A percentile compares a stretch with the other conserved stretches of the same genome.
phyloP scores from a whole-genome alignment of 2,113 vertebrate species.

The Oxygymnocypris stewartii region DNA sequence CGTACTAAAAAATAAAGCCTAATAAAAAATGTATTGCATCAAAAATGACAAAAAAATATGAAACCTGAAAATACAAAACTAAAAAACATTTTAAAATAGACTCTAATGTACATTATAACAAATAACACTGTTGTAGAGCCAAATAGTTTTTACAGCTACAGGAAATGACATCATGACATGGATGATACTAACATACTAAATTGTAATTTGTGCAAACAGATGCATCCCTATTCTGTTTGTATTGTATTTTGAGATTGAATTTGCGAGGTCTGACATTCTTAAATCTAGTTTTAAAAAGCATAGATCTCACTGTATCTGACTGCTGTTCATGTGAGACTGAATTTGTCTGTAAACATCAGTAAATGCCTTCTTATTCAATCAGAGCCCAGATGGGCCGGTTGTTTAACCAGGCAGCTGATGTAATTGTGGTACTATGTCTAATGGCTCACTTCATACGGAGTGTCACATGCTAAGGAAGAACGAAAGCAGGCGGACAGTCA shows the following conservation, averaged over 20 bases:
- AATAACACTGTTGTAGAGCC: no score
- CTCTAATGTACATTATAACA: no score
- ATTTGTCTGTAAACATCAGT: constrained; percentile 42
- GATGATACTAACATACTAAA: background rate
- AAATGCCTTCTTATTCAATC: constrained; percentile 50
- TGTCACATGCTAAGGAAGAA: constrained; percentile 29
- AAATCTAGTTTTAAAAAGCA: constrained; percentile 19
- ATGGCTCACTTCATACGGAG: constrained; percentile 31
- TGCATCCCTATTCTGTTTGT: background rate
- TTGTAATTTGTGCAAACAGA: background rate
- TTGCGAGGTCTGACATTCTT: background rate
- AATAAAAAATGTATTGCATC: no score
- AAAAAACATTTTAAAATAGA: no score
- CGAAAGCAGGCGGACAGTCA: background rate
- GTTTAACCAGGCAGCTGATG: constrained; percentile 35
- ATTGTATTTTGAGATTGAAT: background rate
- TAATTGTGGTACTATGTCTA: constrained; percentile 50
- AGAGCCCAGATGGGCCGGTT: constrained; percentile 51
- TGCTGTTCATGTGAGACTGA: constrained; percentile 32
- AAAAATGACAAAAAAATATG: no score
- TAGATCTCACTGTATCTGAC: constrained; percentile 34
- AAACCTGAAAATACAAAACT: no score
- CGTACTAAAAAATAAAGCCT: no score
- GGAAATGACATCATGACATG: background rate
- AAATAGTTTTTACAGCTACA: background rate